phyloP scores from a whole-genome alignment of 1,140 invertebrate species.

The Magallana ariakensis region DNA sequence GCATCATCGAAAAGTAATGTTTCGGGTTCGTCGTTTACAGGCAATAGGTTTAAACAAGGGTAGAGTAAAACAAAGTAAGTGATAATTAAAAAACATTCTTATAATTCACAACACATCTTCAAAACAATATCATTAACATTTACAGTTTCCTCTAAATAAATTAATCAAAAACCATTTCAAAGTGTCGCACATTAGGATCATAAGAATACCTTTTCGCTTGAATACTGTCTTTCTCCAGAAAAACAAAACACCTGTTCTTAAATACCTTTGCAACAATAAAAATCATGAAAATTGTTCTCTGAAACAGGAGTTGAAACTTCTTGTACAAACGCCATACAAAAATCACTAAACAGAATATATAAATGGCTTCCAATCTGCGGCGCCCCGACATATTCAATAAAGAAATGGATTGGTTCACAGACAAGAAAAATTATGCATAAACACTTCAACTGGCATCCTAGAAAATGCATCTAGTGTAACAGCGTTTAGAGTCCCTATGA shows the following conservation, averaged over 20 bases:
- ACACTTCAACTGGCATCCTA: conserved; percentile 36
- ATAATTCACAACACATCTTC: too few species aligned
- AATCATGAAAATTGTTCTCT: too few species aligned
- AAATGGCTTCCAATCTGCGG: conserved; percentile 41
- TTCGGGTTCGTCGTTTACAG: too few species aligned
- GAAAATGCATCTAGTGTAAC: conserved; percentile 38
- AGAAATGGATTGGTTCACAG: conserved; percentile 47
- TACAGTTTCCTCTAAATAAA: too few species aligned
- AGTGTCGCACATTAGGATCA: too few species aligned
- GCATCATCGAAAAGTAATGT: too few species aligned
- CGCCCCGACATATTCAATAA: conserved; percentile 42
- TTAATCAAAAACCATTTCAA: too few species aligned
- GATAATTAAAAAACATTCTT: too few species aligned
- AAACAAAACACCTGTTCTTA: conserved; percentile 7
- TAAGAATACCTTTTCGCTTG: background rate
- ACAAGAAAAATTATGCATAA: conserved; percentile 55
- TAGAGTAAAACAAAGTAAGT: too few species aligned
- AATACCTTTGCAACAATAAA: background rate
- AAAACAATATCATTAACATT: too few species aligned
- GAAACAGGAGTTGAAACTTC: conserved; percentile 14
- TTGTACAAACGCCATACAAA: conserved; percentile 18
- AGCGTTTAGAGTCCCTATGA: conserved; percentile 3
- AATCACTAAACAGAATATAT: conserved; percentile 34
- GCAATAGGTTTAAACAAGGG: too few species aligned
- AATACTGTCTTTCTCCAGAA: background rate